These are phyloP conservation scores for Drosophila kohkoa DNA, from an alignment of 1,140 invertebrate genomes.

Conservation along the genomic window DNA sequence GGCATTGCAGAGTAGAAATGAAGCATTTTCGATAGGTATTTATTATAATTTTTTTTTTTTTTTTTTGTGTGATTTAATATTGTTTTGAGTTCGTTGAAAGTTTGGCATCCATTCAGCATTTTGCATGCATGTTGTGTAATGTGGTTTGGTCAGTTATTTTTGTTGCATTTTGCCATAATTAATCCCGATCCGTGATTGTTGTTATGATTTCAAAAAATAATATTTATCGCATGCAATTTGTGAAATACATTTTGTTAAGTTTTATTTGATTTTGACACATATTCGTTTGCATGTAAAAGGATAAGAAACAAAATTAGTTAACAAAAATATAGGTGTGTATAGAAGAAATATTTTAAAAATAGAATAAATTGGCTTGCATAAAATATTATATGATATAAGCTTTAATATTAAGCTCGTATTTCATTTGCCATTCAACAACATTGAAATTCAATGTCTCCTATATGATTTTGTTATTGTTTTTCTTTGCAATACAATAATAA, in stretches of 20 bases:
- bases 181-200: slow-evolving; percentile 72
- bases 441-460: not conserved
- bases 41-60: slow-evolving; percentile 7
- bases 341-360: slow-evolving; percentile 22
- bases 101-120: slow-evolving; percentile 42
- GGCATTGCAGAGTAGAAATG: slow-evolving; percentile 21
- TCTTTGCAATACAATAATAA: too few relatives aligned
- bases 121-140: slow-evolving; percentile 32
- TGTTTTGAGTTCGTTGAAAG: slow-evolving; percentile 30
- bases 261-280: slow-evolving; percentile 33
- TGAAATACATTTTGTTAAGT: slow-evolving; percentile 28
- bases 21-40: slow-evolving; percentile 11
- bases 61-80: slow-evolving; percentile 27
- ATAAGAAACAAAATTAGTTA: slow-evolving; percentile 47
- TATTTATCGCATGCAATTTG: slow-evolving; percentile 50
- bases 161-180: slow-evolving; percentile 63
- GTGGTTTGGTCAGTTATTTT: slow-evolving; percentile 59
- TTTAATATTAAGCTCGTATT: slow-evolving; percentile 28
- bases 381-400: slow-evolving; percentile 26
- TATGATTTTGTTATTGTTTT: too few relatives aligned
- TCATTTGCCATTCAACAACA: slow-evolving; percentile 31
- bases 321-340: slow-evolving; percentile 47
- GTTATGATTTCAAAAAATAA: slow-evolving; percentile 52
- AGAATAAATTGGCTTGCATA: slow-evolving; percentile 46
- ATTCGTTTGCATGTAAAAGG: slow-evolving; percentile 78